phyloP scores from a whole-genome alignment of 2,888 invertebrate species.

The Zygaena filipendulae region DNA sequence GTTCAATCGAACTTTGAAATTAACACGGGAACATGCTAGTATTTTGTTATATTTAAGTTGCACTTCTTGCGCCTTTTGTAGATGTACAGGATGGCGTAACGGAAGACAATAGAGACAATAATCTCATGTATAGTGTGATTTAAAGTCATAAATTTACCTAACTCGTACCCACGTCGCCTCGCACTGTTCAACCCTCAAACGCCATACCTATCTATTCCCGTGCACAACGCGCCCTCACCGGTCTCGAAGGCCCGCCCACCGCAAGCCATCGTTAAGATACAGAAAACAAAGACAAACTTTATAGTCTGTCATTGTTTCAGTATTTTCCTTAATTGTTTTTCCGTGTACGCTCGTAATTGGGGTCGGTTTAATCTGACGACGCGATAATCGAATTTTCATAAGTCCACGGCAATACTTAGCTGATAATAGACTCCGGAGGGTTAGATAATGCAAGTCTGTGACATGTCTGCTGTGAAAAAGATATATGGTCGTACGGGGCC shows the following conservation, averaged over 20 bases:
- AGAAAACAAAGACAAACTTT: conserved; percentile 55
- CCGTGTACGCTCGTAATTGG: conserved; percentile 54
- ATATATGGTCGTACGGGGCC: conserved; percentile 45
- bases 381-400: conserved; percentile 58
- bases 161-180: too few relatives aligned
- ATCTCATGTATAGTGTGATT: conserved; percentile 50
- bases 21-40: too few relatives aligned
- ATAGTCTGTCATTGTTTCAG: conserved; percentile 55
- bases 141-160: conserved; percentile 56
- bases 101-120: too few relatives aligned
- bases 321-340: conserved; percentile 63
- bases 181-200: conserved; percentile 44
- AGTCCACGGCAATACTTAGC: conserved; percentile 27
- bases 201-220: conserved; percentile 35
- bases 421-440: conserved; percentile 24
- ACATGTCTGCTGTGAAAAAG: conserved; percentile 29
- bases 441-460: conserved; percentile 37
- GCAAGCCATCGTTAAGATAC: conserved; percentile 47
- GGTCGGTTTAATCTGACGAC: conserved; percentile 42
- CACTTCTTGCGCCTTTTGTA: too few relatives aligned
- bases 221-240: conserved; percentile 23
- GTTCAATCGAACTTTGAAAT: too few relatives aligned
- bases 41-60: too few relatives aligned
- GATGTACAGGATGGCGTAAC: too few relatives aligned
- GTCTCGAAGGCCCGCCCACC: conserved; percentile 41